Conservation (phyloP, 2,113 vertebrate species). For the Alligator mississippiensis region DNA sequence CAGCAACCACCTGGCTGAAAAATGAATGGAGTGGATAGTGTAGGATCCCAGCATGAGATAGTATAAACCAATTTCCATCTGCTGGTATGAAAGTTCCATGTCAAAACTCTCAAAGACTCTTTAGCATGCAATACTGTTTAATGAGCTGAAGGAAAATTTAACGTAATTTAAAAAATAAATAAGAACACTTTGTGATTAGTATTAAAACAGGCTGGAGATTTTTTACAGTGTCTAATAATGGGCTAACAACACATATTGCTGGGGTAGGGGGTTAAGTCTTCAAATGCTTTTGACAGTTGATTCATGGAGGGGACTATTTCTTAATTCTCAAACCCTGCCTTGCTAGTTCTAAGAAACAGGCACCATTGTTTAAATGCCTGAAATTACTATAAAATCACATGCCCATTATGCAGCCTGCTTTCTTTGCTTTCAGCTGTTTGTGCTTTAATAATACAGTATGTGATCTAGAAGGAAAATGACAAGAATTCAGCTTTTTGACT, state of each 20-base stretch:
- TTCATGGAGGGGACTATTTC: neutral
- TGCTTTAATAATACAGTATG: slow-evolving; percentile 19
- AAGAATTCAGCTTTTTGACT: slow-evolving; percentile 33
- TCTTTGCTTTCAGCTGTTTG: slow-evolving; percentile 20
- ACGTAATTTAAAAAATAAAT: slow-evolving; percentile 36
- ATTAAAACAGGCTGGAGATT: slow-evolving; percentile 31
- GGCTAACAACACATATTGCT: neutral
- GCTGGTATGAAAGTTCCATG: neutral
- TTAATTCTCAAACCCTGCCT: neutral
- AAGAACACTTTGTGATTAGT: slow-evolving; percentile 15
- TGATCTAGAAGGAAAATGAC: slow-evolving; percentile 33
- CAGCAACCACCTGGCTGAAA: neutral
- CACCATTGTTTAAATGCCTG: neutral
- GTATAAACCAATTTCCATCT: neutral
- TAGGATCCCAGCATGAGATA: slow-evolving; percentile 16
- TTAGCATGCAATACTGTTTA: slow-evolving; percentile 27
- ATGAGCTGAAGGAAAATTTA: slow-evolving; percentile 10
- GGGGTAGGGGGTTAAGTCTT: slow-evolving; percentile 29
- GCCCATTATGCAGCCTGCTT: neutral
- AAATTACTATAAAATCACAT: slow-evolving; percentile 7
- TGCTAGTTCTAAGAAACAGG: slow-evolving; percentile 16
- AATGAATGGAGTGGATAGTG: neutral
- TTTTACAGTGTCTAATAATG: neutral
- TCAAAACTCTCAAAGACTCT: slow-evolving; percentile 19
- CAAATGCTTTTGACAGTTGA: slow-evolving; percentile 10